Conservation (phyloP, 2,888 invertebrate genomes). For the Pachydiplax longipennis region DNA sequence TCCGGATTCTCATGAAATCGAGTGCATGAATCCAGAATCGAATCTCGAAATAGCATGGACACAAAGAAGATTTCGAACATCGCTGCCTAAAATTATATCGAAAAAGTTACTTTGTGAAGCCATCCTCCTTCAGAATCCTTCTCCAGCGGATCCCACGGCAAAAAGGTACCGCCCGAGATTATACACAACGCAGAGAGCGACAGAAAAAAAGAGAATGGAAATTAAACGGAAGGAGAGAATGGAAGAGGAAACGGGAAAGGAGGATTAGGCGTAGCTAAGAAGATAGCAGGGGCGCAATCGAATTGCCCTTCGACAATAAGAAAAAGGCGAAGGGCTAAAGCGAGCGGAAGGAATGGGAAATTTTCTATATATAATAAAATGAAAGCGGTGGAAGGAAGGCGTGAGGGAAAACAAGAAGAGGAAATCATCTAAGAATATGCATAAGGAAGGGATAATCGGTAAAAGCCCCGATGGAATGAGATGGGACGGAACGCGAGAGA, state of each 20-base stretch:
- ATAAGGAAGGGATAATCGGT: not conserved
- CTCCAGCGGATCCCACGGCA: not conserved
- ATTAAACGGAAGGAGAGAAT: not conserved
- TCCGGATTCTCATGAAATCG: no score
- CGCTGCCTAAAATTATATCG: no score
- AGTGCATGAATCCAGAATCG: no score
- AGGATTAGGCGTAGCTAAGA: no score
- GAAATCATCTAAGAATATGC: not conserved
- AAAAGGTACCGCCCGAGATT: not conserved
- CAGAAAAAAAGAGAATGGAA: not conserved
- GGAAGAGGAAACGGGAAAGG: not conserved
- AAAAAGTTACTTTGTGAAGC: no score
- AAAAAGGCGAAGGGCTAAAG: no score
- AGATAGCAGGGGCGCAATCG: no score
- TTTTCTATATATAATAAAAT: not conserved
- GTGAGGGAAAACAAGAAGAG: not conserved
- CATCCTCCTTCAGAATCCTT: no score
- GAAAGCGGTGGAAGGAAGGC: not conserved
- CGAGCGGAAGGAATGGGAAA: no score
- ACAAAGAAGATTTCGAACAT: no score
- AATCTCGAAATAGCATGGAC: no score
- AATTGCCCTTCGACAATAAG: no score
- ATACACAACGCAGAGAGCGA: not conserved
- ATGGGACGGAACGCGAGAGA: not conserved
- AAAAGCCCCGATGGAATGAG: not conserved